phyloP scores from a whole-genome alignment of 2,113 vertebrate genomes.

The Puma concolor region DNA sequence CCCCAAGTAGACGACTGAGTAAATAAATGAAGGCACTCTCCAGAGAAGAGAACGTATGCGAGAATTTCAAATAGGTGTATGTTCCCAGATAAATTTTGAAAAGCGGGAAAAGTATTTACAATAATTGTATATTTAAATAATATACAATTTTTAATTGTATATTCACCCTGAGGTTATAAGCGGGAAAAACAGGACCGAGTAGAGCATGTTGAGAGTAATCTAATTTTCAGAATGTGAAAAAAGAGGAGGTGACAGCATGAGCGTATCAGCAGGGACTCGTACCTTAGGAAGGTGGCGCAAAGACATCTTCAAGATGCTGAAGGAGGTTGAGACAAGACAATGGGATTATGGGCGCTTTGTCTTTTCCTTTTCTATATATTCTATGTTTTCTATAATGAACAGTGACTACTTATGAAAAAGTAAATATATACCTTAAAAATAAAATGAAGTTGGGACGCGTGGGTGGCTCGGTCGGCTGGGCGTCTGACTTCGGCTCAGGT shows the following conservation, averaged over 20 bases:
- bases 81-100: neutral
- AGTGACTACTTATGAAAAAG: neutral
- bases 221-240: neutral
- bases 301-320: neutral
- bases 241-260: neutral
- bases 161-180: neutral
- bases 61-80: neutral
- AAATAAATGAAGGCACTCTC: neutral
- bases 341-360: no score
- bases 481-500: no score
- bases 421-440: neutral
- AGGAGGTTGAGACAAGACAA: no score
- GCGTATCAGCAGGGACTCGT: rapidly evolving
- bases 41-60: neutral
- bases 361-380: neutral
- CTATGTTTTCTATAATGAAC: neutral
- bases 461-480: no score
- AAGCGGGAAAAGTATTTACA: neutral
- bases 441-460: neutral
- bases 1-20: neutral
- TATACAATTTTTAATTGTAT: neutral
- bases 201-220: neutral
- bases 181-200: neutral
- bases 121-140: neutral
- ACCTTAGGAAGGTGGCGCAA: neutral